Evolutionary conservation across 2,797 vertebrate species (phyloP).

Genomic region (Pagetopsis macropterus): DNA sequence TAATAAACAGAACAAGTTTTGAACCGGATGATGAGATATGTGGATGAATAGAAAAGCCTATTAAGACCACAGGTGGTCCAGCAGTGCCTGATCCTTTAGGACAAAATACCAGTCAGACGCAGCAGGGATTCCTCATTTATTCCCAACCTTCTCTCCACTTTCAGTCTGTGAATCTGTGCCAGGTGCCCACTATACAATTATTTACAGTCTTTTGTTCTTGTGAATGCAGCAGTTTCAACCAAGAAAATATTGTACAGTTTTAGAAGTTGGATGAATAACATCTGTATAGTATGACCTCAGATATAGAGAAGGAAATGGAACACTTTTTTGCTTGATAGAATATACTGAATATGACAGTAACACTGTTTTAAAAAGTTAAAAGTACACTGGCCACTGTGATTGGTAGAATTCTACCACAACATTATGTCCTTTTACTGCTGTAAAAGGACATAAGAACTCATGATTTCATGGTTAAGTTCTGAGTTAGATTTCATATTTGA

Average conservation of each 20-base stretch:
- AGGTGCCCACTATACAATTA: not conserved
- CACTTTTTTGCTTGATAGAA: not conserved
- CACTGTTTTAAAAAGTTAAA: no score
- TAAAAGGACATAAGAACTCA: no score
- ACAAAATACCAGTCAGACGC: conserved; percentile 28
- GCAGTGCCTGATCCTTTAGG: conserved; percentile 28
- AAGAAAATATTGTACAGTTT: not conserved
- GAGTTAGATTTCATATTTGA: no score
- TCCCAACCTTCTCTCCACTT: conserved; percentile 21
- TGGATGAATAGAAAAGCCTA: conserved; percentile 51
- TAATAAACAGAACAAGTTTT: conserved; percentile 9
- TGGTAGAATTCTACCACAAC: no score
- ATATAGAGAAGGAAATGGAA: conserved; percentile 8
- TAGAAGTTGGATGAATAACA: not conserved
- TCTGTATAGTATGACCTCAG: not conserved
- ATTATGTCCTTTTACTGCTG: no score
- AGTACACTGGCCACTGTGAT: no score
- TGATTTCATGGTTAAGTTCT: no score
- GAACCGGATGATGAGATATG: conserved; percentile 34
- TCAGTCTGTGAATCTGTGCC: conserved; percentile 9
- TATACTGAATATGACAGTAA: not conserved
- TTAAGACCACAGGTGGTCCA: conserved; percentile 53
- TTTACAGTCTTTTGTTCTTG: not conserved
- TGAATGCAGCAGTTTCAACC: not conserved
- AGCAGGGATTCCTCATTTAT: conserved; percentile 41